These are phyloP conservation scores for Eumacrocentrus americanus DNA, from an alignment of 2,888 invertebrate genomes.

Conservation along the genomic window DNA sequence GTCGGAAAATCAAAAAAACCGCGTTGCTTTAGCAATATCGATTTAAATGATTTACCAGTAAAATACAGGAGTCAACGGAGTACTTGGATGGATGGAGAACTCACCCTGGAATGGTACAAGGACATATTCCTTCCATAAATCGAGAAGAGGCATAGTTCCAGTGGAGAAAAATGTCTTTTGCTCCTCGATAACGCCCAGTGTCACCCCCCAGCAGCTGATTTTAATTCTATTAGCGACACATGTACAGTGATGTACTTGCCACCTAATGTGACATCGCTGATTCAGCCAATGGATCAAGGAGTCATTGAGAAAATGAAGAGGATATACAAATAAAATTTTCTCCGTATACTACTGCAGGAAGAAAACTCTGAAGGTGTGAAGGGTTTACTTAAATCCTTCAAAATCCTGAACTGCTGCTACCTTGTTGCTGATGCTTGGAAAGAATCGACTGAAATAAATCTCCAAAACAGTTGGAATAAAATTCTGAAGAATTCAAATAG, in stretches of 20 bases:
- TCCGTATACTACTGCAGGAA: background rate
- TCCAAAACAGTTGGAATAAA: background rate
- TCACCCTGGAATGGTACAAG: slow-evolving; percentile 18
- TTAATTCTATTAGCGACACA: slow-evolving; percentile 11
- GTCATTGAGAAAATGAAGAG: slow-evolving; percentile 24
- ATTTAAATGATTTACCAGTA: too few species aligned
- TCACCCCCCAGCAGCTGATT: slow-evolving; percentile 22
- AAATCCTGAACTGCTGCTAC: slow-evolving; percentile 12
- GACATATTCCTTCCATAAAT: slow-evolving; percentile 20
- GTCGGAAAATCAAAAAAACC: slow-evolving; percentile 46
- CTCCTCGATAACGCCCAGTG: slow-evolving; percentile 29
- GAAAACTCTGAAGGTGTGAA: background rate
- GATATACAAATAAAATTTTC: slow-evolving; percentile 10
- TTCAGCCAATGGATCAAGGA: slow-evolving; percentile 29
- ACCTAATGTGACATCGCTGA: slow-evolving; percentile 21
- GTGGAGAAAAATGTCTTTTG: too few species aligned
- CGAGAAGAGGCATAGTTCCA: too few species aligned
- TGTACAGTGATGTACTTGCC: slow-evolving; percentile 23
- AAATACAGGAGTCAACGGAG: slow-evolving; percentile 18
- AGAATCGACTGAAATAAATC: background rate
- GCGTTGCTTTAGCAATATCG: slow-evolving; percentile 38
- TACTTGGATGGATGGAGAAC: slow-evolving; percentile 20
- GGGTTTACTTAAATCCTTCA: slow-evolving; percentile 12
- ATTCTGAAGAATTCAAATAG: too few species aligned
- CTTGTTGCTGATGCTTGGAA: slow-evolving; percentile 14